Percentiles rank a stretch among this genome's conserved stretches.
These are phyloP conservation scores for Nyctibius bracteatus DNA, from an alignment of 2,113 vertebrate genomes.

Conservation along the genomic window DNA sequence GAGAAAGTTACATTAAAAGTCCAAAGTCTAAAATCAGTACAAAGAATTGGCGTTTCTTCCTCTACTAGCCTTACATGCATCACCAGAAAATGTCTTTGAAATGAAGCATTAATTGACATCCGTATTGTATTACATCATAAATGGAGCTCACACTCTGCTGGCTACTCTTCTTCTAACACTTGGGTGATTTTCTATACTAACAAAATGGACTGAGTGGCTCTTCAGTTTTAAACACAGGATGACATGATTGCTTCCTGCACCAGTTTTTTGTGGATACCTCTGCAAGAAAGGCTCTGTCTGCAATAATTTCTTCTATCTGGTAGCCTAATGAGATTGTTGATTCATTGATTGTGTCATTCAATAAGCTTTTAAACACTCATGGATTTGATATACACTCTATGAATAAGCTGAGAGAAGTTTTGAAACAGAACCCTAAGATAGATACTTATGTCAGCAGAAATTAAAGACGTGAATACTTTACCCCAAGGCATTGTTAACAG, in stretches of 20 bases:
- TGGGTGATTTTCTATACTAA: not conserved
- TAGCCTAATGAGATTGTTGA: not conserved
- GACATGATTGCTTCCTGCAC: not conserved
- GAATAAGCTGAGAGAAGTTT: constrained; percentile 2
- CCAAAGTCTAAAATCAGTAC: not conserved
- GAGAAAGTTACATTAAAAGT: not conserved
- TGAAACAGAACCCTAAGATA: constrained; percentile 2
- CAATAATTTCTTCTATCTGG: constrained; percentile 9
- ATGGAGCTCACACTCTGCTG: not conserved
- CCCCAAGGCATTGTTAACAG: not conserved
- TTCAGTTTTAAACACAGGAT: constrained; percentile 7
- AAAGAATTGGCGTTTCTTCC: not conserved
- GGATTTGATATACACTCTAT: not conserved
- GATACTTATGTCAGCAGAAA: constrained; percentile 29
- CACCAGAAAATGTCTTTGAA: not conserved
- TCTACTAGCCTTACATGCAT: not conserved
- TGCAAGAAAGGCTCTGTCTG: not conserved
- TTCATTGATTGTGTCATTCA: not conserved
- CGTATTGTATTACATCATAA: not conserved
- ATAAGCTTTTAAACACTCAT: not conserved
- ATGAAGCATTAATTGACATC: not conserved
- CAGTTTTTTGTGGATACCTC: not conserved
- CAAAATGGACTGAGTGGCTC: not conserved
- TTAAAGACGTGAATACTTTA: not conserved
- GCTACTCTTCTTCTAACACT: not conserved